Base-by-base conservation (phyloP, 1,140 invertebrate species). In the Magallana gigas region DNA sequence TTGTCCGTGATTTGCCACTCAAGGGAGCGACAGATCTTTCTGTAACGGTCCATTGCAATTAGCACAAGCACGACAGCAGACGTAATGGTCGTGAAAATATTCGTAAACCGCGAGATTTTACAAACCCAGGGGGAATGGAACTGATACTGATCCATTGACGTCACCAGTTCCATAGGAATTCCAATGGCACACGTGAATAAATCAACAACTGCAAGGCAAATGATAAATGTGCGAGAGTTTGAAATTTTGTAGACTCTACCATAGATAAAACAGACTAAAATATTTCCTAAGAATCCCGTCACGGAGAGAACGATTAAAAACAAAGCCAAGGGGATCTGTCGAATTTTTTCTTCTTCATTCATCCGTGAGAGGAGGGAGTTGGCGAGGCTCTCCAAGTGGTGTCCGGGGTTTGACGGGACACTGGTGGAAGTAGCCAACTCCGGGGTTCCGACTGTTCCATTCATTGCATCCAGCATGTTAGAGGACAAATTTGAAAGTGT, bases 41-140 rank as follows among this genome's bases (percentile, higher is more conserved):
- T 84, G 85, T 90, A 92, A 18, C 92, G 88, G 82, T 93, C 92
- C 18, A 91, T 59, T 18, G 91, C 90, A 59, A 93, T 93, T 14
- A 89, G 76, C 0, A 93, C 57, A 16, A 93, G 86, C 36, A 91
- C 88, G 7, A 85, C 85, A n/a, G 85, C 62, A 7, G 91, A 85
- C 11, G 89, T 86, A 56, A 91, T 89, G 64, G 91, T 92, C 57
- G 90, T 91, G 14, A 90, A 62, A 60, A 90, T 90, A 29, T 91
- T 91, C 8, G 88, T 86, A 83, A 90, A 91, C 8, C 92, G 83
- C 0, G 91, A 90, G 48, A 91, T 68, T 57, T 91, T 92, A 83
- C 92, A 93, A 12, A 89, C 71, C 11, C 80, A 57, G 8, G 86
- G 86, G 12, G 62, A 88, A 11, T 88, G 83, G 71, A 93, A 91